These are phyloP conservation scores for Eulemur rufifrons DNA, from an alignment of 2,113 vertebrate genomes.

Conservation along the genomic window DNA sequence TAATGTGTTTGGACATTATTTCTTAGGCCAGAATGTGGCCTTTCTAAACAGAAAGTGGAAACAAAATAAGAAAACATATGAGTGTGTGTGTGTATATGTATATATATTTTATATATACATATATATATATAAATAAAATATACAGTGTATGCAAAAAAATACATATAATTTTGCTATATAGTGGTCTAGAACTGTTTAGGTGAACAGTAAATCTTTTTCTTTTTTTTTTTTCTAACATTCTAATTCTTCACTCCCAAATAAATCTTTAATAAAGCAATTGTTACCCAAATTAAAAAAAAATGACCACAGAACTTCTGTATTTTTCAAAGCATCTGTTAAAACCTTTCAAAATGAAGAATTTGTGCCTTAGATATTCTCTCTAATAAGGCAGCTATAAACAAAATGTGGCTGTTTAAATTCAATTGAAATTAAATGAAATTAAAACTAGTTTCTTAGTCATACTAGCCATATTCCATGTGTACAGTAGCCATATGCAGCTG, in stretches of 20 bases:
- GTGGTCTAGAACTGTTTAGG: neutral
- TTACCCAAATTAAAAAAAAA: neutral
- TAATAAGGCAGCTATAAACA: neutral
- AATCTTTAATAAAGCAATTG: neutral
- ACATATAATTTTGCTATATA: neutral
- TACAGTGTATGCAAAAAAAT: neutral
- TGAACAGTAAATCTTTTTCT: neutral
- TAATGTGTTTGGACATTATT: neutral
- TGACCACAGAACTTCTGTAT: neutral
- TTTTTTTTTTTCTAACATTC: neutral
- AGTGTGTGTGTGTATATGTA: neutral
- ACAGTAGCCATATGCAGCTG: neutral
- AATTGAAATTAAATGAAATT: neutral
- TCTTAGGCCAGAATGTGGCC: neutral
- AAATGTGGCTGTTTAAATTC: neutral
- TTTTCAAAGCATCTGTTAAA: neutral
- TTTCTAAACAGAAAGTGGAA: neutral
- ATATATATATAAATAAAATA: neutral
- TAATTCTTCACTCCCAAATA: neutral
- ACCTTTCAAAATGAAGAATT: neutral
- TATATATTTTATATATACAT: too few species aligned
- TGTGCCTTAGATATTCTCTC: neutral
- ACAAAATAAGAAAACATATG: neutral
- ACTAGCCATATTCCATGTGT: accelerated
- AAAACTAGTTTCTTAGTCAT: neutral